Conservation (phyloP, 1,140 invertebrate species). For the Heliconius himera region DNA sequence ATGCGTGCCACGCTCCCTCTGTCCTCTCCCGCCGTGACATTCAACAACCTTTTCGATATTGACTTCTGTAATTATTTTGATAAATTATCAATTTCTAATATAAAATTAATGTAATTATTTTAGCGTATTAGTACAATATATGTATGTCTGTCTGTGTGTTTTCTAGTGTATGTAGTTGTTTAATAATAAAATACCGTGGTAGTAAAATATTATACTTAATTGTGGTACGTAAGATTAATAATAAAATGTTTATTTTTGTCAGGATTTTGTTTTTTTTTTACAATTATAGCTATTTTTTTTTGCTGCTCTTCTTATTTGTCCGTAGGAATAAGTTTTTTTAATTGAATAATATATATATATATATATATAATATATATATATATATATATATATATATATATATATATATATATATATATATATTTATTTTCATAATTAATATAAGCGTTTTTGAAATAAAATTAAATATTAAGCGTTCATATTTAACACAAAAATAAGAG, state of each 20-base stretch:
- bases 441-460: too few species aligned
- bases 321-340: too few species aligned
- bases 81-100: not conserved
- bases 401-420: too few species aligned
- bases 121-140: not conserved
- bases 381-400: too few species aligned
- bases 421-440: too few species aligned
- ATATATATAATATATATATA: too few species aligned
- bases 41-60: slow-evolving; percentile 59
- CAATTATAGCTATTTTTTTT: not conserved
- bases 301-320: too few species aligned
- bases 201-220: not conserved
- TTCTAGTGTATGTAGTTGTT: not conserved
- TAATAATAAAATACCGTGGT: not conserved
- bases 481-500: too few species aligned
- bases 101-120: not conserved
- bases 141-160: not conserved
- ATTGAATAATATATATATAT: too few species aligned
- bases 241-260: not conserved
- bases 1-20: slow-evolving; percentile 76
- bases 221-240: not conserved
- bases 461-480: too few species aligned
- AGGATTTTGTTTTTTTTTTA: too few species aligned
- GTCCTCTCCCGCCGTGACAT: slow-evolving; percentile 64
- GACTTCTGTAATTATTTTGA: slow-evolving; percentile 12